phyloP scores from a whole-genome alignment of 2,797 vertebrate species.

The Enteromius argenteus region DNA sequence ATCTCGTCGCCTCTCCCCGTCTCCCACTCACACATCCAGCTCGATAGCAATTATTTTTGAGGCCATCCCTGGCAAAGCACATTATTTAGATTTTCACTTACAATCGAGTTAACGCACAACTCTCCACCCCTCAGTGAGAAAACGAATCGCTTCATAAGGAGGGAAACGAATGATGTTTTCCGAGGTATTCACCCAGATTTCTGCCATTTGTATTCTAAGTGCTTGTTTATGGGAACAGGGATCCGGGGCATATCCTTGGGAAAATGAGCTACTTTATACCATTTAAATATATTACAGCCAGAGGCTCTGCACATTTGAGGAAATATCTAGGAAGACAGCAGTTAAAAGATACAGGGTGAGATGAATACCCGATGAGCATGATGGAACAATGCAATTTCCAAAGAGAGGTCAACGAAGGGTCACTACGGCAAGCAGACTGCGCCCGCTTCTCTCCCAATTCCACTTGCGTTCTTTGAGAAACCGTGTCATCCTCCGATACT shows the following conservation, averaged over 20 bases:
- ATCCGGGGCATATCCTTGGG: slow-evolving; percentile 59
- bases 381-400: slow-evolving; percentile 24
- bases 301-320: slow-evolving; percentile 54
- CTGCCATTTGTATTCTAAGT: slow-evolving; percentile 54
- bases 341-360: slow-evolving; percentile 58
- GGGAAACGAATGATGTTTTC: slow-evolving; percentile 61
- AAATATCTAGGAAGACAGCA: slow-evolving; percentile 61
- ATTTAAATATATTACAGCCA: slow-evolving; percentile 66
- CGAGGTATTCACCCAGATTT: slow-evolving; percentile 49
- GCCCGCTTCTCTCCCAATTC: not conserved
- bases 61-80: slow-evolving; percentile 70
- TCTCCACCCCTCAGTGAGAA: slow-evolving; percentile 47
- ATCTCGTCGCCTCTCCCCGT: slow-evolving; percentile 73
- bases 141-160: slow-evolving; percentile 56
- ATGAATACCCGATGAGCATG: slow-evolving; percentile 42
- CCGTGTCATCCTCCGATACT: not conserved
- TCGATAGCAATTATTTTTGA: slow-evolving; percentile 79
- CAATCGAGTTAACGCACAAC: slow-evolving; percentile 59
- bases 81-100: slow-evolving; percentile 76
- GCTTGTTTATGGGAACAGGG: slow-evolving; percentile 49
- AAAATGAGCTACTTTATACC: slow-evolving; percentile 63
- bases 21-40: slow-evolving; percentile 74
- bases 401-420: slow-evolving; percentile 43
- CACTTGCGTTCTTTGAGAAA: slow-evolving; percentile 16
- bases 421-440: not conserved